phyloP scores from a whole-genome alignment of 2,888 invertebrate species.

The Venustoraphidia nigricollis region DNA sequence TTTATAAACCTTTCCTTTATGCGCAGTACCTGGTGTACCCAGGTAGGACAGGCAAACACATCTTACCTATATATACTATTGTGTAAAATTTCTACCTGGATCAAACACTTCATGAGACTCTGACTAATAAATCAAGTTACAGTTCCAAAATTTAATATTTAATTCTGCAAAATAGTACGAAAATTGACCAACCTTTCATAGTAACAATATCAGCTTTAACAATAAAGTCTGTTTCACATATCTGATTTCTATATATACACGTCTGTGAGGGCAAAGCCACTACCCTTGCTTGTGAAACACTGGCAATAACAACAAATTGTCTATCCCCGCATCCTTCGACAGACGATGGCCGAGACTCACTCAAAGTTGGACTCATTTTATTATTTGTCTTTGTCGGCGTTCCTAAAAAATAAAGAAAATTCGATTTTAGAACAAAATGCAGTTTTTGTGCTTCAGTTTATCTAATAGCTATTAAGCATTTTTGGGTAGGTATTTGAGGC shows the following conservation, averaged over 20 bases:
- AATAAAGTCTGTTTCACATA: slow-evolving; percentile 85
- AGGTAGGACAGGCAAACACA: too few species aligned
- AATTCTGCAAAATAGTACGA: not conserved
- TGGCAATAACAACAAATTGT: slow-evolving; percentile 85
- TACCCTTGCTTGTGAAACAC: slow-evolving; percentile 89
- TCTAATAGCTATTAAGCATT: too few species aligned
- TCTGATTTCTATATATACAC: slow-evolving; percentile 83
- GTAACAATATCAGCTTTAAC: slow-evolving; percentile 87
- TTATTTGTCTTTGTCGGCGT: slow-evolving; percentile 52
- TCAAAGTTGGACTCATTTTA: slow-evolving; percentile 63
- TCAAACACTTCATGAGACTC: too few species aligned
- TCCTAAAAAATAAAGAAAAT: slow-evolving; percentile 21
- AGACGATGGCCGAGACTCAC: slow-evolving; percentile 28
- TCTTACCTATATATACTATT: too few species aligned
- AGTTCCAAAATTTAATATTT: too few species aligned
- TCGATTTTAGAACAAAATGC: too few species aligned
- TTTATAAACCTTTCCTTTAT: too few species aligned
- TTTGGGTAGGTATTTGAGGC: too few species aligned
- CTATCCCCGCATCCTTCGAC: slow-evolving; percentile 49
- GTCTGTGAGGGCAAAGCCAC: slow-evolving; percentile 90
- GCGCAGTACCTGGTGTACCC: too few species aligned
- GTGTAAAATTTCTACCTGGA: too few species aligned
- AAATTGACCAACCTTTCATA: slow-evolving; percentile 54
- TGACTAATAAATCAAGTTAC: too few species aligned
- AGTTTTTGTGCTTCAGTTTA: too few species aligned